Evolutionary conservation across 2,797 vertebrate genomes (phyloP), one percentile per base, ranked within the genome.

Genomic region (Cyclopterus lumpus): DNA sequence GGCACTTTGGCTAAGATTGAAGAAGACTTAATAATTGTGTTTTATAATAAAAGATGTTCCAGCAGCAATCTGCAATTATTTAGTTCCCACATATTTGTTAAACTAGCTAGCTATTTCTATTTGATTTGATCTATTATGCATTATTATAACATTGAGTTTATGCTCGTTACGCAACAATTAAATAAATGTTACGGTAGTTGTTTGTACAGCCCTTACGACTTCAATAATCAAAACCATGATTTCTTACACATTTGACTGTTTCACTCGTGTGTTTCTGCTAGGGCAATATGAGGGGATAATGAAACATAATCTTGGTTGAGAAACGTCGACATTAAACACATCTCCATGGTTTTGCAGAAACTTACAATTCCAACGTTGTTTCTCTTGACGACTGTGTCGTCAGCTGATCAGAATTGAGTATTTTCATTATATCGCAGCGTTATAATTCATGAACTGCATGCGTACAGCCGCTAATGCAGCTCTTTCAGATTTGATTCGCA

Each of bases 1-100:
- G 12, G 10, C 10, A 32, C 1, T 12, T 40, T 40, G 14, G 12
- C 38, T 14, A 15, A 40, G 81, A 85, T 81, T 75, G 55, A 66
- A n/a, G 20, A 58, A 74, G 69, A 58, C 14, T 58, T 81, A 73
- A 86, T 76, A 69, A 57, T 75, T 42, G 28, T 38, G 34, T 81
- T 66, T 80, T 34, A 24, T 15, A 42, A 66, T 28, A 54, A 64
- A 22, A 55, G 4, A 62, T 42, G 18, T 42, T 30, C 1, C 34
- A 51, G 36, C 15, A n/a, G 2, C 10, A 22, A 22, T n/a, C 20
- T 48, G 18, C 8, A 48, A 48, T 18, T 46, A 14, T 26, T 71
- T 54, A n/a, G 32, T 64, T 38, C 3, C 6, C 46, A 44, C 11
- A 14, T 18, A 26, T 49, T 18, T 9, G 24, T 54, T 15, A 16